These are phyloP conservation scores for Lepidostoma basale DNA, from an alignment of 1,140 invertebrate species.

Conservation along the genomic window DNA sequence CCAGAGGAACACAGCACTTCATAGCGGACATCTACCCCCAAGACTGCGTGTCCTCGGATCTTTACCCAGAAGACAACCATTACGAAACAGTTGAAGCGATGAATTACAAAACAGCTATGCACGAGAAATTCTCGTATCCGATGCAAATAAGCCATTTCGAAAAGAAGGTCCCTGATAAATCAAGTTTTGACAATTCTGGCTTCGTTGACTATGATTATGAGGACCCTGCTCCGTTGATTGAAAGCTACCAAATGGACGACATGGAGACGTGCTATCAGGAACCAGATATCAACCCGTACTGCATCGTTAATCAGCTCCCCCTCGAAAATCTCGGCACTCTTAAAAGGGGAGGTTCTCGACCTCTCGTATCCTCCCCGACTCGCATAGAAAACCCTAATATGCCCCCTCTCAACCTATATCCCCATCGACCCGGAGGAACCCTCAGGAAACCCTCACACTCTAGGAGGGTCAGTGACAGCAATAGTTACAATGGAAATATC, in stretches of 20 bases:
- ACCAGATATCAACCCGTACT: constrained; percentile 46
- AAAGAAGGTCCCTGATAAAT: constrained; percentile 49
- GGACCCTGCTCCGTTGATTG: constrained; percentile 71
- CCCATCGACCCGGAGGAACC: constrained; percentile 57
- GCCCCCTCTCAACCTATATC: constrained; percentile 75
- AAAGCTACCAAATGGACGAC: constrained; percentile 72
- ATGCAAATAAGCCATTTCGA: constrained; percentile 46
- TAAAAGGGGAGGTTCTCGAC: constrained; percentile 56
- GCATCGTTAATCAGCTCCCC: constrained; percentile 45
- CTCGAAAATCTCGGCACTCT: constrained; percentile 59
- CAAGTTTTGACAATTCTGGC: constrained; percentile 69
- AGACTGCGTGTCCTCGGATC: constrained; percentile 54
- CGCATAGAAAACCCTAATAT: constrained; percentile 81
- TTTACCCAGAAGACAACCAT: constrained; percentile 70
- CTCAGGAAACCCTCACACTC: constrained; percentile 63
- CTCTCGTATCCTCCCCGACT: constrained; percentile 75
- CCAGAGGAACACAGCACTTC: constrained; percentile 75
- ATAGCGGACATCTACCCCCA: constrained; percentile 67
- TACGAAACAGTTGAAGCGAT: constrained; percentile 75
- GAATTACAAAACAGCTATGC: constrained; percentile 56
- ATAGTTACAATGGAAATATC: constrained; percentile 56
- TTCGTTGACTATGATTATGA: constrained; percentile 79
- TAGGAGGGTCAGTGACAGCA: constrained; percentile 68
- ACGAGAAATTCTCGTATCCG: constrained; percentile 52
- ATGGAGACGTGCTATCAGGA: constrained; percentile 59